Percentiles rank a stretch among this genome's conserved stretches.
These are phyloP conservation scores for Notiomystis cincta DNA, from an alignment of 2,113 vertebrate species.

Conservation along the genomic window DNA sequence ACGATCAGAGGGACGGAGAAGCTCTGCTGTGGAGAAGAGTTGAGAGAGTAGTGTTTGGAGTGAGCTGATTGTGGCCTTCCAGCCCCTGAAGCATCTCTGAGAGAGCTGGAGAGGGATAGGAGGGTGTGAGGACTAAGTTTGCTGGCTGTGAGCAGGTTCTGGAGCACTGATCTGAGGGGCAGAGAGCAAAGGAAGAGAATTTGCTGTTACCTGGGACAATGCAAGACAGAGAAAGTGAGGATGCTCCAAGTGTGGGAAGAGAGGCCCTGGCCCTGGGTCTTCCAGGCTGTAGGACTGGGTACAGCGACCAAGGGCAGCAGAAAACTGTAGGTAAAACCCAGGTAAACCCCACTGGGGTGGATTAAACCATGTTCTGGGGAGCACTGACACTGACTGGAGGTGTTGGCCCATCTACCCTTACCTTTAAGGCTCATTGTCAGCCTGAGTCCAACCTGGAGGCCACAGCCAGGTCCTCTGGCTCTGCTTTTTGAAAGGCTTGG, in stretches of 20 bases:
- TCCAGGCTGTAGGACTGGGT: neutral
- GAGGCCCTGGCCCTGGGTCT: neutral
- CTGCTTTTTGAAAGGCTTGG: neutral
- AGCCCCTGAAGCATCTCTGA: neutral
- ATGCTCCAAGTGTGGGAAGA: neutral
- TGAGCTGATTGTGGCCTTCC: neutral
- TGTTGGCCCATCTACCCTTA: neutral
- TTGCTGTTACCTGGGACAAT: neutral
- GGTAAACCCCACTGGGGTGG: neutral
- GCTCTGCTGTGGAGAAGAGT: neutral
- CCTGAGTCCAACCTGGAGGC: neutral
- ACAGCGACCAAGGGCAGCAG: neutral
- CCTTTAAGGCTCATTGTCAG: neutral
- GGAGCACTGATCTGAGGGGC: neutral
- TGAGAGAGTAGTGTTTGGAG: neutral
- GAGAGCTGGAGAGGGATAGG: neutral
- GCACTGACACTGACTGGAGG: neutral
- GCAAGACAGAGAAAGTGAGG: neutral
- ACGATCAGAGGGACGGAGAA: neutral
- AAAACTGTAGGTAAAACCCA: neutral
- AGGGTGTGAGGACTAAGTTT: neutral
- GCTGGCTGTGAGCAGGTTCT: neutral
- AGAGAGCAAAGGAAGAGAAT: neutral
- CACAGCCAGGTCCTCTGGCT: neutral
- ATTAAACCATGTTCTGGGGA: fast-evolving